Conservation (phyloP, 1,140 invertebrate species). For the Varroa destructor region DNA sequence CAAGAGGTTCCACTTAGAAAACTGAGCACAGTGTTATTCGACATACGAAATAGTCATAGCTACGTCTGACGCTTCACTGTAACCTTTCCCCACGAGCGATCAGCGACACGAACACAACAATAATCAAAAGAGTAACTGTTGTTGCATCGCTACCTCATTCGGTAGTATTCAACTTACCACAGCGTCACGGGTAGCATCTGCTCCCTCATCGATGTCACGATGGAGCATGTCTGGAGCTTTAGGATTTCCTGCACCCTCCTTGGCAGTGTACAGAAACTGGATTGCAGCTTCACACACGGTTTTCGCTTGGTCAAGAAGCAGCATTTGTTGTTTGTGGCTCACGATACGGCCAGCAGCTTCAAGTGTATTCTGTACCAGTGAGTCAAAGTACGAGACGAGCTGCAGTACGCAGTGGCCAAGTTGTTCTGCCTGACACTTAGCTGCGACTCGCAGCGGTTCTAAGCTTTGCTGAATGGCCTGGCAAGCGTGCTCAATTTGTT, state of each 20-base stretch:
- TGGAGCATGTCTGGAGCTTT: conserved; percentile 59
- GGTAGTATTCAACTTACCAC: conserved; percentile 39
- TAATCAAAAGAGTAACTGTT: neutral
- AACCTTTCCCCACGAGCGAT: too few relatives aligned
- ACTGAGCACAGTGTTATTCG: neutral
- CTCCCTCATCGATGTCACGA: conserved; percentile 65
- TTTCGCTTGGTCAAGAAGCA: conserved; percentile 77
- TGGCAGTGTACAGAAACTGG: conserved; percentile 67
- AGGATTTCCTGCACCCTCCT: conserved; percentile 83
- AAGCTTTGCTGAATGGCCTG: conserved; percentile 63
- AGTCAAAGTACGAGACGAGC: conserved; percentile 66
- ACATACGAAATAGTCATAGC: too few relatives aligned
- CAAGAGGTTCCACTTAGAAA: neutral
- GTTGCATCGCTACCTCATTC: neutral
- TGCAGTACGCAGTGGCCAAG: conserved; percentile 71
- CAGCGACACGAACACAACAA: neutral
- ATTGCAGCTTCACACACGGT: conserved; percentile 79
- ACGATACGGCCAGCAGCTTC: conserved; percentile 70
- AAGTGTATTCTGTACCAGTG: conserved; percentile 63
- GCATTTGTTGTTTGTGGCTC: conserved; percentile 74
- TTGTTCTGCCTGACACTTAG: conserved; percentile 79
- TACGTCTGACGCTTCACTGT: too few relatives aligned
- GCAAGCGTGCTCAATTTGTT: conserved; percentile 53
- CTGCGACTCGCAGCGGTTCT: conserved; percentile 63
- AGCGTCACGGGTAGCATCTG: conserved; percentile 61